Evolutionary conservation across 2,797 vertebrate genomes (phyloP).

Genomic region (Chanos chanos): DNA sequence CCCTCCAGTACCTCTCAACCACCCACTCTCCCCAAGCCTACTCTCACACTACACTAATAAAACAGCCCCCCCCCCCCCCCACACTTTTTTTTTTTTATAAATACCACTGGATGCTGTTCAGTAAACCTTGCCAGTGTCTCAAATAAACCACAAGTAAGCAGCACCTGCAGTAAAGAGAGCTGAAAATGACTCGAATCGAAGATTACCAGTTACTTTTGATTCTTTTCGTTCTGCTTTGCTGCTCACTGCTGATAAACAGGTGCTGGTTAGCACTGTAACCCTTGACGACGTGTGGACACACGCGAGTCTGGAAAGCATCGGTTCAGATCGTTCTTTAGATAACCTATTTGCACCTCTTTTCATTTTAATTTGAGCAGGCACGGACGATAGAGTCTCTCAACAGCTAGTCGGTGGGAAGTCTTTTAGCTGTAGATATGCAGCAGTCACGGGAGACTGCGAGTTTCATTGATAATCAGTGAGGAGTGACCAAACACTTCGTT

Average conservation of each 20-base stretch:
- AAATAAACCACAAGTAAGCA: constrained; percentile 1
- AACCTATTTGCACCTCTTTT: too few species aligned
- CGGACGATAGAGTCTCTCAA: too few species aligned
- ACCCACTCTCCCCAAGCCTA: constrained; percentile 39
- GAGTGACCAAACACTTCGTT: too few species aligned
- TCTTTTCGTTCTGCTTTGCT: constrained; percentile 4
- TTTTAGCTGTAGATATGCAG: too few species aligned
- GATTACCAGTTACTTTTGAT: constrained; percentile 4
- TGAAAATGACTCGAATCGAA: not conserved
- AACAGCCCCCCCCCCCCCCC: constrained; percentile 58
- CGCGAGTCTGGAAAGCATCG: too few species aligned
- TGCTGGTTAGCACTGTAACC: constrained; percentile 33
- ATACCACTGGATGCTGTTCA: constrained; percentile 61
- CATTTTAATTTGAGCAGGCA: too few species aligned
- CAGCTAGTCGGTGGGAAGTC: too few species aligned
- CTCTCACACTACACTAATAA: constrained; percentile 71
- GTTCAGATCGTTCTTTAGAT: too few species aligned
- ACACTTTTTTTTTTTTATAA: too few species aligned
- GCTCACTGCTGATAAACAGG: constrained; percentile 31
- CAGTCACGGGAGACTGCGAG: too few species aligned
- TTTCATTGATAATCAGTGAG: too few species aligned
- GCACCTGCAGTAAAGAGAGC: not conserved
- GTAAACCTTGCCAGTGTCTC: constrained; percentile 48
- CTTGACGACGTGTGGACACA: constrained; percentile 32
- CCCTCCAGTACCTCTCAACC: constrained; percentile 32